Evolutionary conservation across 1,140 invertebrate species (phyloP).

Genomic region (Micrasema longulum): DNA sequence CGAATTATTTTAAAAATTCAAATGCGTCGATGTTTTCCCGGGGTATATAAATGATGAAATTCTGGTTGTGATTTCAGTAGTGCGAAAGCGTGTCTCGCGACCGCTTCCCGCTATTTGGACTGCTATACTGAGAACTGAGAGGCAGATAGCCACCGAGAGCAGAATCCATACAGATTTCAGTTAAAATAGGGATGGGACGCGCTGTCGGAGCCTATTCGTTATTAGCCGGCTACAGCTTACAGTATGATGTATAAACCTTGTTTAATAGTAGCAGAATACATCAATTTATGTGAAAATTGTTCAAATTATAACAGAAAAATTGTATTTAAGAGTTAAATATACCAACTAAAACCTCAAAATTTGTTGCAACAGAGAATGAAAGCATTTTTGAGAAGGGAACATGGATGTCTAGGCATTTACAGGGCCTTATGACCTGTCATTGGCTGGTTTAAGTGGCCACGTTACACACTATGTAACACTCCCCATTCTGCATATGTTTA

Average conservation of each 20-base stretch:
- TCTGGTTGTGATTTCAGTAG: not conserved
- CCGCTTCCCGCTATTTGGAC: not conserved
- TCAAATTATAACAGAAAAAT: not conserved
- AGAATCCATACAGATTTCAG: conserved; percentile 16
- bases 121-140: not conserved
- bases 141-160: not conserved
- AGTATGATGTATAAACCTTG: not conserved
- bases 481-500: too few species aligned
- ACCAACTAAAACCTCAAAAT: not conserved
- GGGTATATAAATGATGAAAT: conserved; percentile 10
- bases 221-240: not conserved
- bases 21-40: not conserved
- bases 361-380: too few species aligned
- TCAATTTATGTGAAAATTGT: not conserved
- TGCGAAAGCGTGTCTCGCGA: not conserved
- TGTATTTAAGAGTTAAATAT: not conserved
- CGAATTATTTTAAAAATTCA: not conserved
- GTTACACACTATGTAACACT: too few species aligned
- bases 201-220: not conserved
- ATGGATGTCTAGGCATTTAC: too few species aligned
- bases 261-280: not conserved
- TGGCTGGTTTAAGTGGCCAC: too few species aligned
- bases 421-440: too few species aligned
- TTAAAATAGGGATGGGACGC: not conserved
- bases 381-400: too few species aligned